phyloP scores from a whole-genome alignment of 2,888 invertebrate species.

The Metalampra italica region DNA sequence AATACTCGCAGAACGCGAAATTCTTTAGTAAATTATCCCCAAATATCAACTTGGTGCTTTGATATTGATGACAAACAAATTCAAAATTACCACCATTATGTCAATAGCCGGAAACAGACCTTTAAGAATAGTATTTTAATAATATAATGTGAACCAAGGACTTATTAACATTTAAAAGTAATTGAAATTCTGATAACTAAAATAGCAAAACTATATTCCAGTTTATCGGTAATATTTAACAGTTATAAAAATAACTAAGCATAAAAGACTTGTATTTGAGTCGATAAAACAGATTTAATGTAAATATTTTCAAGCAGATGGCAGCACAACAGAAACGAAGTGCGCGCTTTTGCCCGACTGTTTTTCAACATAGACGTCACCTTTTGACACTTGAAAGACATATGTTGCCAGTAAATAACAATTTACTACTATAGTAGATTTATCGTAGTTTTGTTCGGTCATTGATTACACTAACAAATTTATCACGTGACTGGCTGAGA shows the following conservation, averaged over 20 bases:
- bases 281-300: conserved; percentile 29
- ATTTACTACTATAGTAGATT: conserved; percentile 22
- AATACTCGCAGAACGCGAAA: neutral
- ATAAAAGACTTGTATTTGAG: conserved; percentile 2
- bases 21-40: neutral
- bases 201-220: too few species aligned
- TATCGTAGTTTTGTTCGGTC: neutral
- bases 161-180: too few species aligned
- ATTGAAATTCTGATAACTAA: too few species aligned
- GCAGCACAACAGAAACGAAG: conserved; percentile 37
- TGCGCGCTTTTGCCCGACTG: conserved; percentile 51
- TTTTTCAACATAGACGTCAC: conserved; percentile 31
- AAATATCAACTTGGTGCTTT: neutral
- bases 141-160: too few species aligned
- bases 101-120: neutral
- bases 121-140: too few species aligned
- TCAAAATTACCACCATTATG: neutral
- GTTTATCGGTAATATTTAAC: neutral
- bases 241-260: neutral
- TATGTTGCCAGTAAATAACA: conserved; percentile 32
- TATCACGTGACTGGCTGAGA: too few species aligned
- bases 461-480: too few species aligned
- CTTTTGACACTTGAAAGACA: conserved; percentile 38
- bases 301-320: conserved; percentile 36
- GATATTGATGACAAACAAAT: neutral